Base-by-base conservation (phyloP, 2,113 vertebrate species). In the Colinus virginianus region DNA sequence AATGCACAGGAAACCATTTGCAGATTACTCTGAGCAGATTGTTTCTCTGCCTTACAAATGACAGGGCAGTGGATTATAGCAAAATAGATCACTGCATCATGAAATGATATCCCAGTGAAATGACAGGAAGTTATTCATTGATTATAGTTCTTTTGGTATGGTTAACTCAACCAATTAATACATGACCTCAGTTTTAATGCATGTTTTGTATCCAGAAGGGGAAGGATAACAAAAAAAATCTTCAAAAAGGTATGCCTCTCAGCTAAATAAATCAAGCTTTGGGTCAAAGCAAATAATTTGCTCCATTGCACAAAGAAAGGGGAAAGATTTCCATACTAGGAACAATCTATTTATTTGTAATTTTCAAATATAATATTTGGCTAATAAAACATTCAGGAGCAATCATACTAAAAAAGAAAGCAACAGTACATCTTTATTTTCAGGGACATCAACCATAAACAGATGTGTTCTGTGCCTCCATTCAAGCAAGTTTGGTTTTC, bases 321-420 rank as follows among this genome's bases (percentile, higher is more conserved):
- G 2, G 11, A 40, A 88, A 91, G 9, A 3, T 87, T 88, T 72
- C 62, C 43, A 34, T 74, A 19, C 7, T 66, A 28, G 69, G 26
- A 58, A n/a, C 3, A 11, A 58, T 32, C 23, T 74, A 9, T 77
- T 88, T 58, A 79, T 87, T 84, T 85, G 7, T 30, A 78, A 56
- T n/a, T 86, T 36, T 90, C 58, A 88, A 87, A 63, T 53, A 71
- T 34, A 87, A 76, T 61, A 7, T 11, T 2, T n/a, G 43, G 9
- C 23, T 89, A 90, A 85, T 83, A 94, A 87, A 82, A 68, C 38
- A 86, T 87, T 94, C 40, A 87, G 63, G 43, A 84, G 34, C 9
- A 92, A 80, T 87, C 36, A 79, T 15, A 46, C 8, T 91, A 25
- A 45, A 90, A 83, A 92, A 26, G 43, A 77, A 83, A 70, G 22